A percentile compares a stretch with the other conserved stretches of the same genome.
Conservation (phyloP, 2,797 vertebrate genomes). For the Champsocephalus esox region DNA sequence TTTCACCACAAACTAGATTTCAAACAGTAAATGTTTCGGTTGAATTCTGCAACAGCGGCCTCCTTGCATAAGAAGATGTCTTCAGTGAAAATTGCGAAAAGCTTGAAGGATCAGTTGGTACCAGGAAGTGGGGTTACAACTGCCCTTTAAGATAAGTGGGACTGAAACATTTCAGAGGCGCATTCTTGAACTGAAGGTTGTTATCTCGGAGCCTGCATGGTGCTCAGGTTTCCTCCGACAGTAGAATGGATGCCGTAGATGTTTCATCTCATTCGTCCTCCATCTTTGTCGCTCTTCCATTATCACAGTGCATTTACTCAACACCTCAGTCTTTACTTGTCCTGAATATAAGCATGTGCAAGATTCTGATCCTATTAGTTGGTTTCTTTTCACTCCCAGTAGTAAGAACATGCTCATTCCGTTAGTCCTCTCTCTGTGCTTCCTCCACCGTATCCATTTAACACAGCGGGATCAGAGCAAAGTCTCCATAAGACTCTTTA, state of each 20-base stretch:
- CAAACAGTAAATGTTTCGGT: slow-evolving; percentile 10
- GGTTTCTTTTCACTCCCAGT: slow-evolving; percentile 55
- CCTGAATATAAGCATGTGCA: slow-evolving; percentile 21
- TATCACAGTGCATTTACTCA: slow-evolving; percentile 17
- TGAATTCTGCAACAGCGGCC: slow-evolving; percentile 25
- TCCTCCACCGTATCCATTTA: slow-evolving; percentile 56
- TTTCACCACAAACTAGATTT: slow-evolving; percentile 38
- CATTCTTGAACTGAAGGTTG: neutral
- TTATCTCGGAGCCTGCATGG: neutral
- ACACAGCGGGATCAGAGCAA: slow-evolving; percentile 68
- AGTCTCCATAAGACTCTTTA: slow-evolving; percentile 63
- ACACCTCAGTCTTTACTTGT: slow-evolving; percentile 14
- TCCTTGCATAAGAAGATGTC: slow-evolving; percentile 25
- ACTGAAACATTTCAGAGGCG: slow-evolving; percentile 9
- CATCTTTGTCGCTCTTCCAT: neutral
- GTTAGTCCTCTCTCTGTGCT: slow-evolving; percentile 25
- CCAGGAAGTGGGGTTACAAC: slow-evolving; percentile 37
- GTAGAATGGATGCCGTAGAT: neutral
- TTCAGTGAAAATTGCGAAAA: slow-evolving; percentile 7
- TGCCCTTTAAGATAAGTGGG: slow-evolving; percentile 39
- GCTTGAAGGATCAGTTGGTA: neutral
- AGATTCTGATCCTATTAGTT: slow-evolving; percentile 65
- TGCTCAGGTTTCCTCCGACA: neutral
- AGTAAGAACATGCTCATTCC: slow-evolving; percentile 50
- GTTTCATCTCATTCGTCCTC: neutral